These are phyloP conservation scores for Colletes latitarsis DNA, from an alignment of 1,140 invertebrate genomes.

Conservation along the genomic window DNA sequence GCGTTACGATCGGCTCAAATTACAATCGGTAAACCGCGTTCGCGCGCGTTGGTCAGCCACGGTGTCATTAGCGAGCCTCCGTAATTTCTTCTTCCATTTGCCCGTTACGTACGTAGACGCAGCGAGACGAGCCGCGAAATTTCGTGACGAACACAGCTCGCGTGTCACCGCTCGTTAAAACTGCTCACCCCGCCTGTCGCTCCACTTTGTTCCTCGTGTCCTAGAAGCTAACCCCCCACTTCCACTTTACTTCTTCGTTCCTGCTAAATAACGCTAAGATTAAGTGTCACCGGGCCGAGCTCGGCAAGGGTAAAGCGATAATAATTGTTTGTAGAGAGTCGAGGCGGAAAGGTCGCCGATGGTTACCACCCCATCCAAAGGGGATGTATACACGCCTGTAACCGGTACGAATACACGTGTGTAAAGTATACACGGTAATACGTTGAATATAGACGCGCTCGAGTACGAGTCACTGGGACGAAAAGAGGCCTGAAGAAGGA, in stretches of 20 bases:
- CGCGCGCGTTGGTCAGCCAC: neutral
- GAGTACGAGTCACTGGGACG: constrained; percentile 19
- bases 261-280: constrained; percentile 67
- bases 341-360: constrained; percentile 53
- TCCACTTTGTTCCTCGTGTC: neutral
- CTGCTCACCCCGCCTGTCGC: neutral
- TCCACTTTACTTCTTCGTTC: neutral
- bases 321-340: constrained; percentile 69
- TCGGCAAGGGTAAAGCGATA: constrained; percentile 71
- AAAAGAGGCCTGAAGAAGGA: constrained; percentile 21
- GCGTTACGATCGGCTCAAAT: constrained; percentile 5
- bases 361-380: constrained; percentile 34
- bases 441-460: constrained; percentile 5
- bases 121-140: constrained; percentile 9
- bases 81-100: constrained; percentile 43
- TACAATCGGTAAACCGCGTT: neutral
- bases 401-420: constrained; percentile 7
- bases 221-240: neutral
- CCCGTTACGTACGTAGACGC: neutral
- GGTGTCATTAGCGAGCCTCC: constrained; percentile 8
- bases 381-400: constrained; percentile 21
- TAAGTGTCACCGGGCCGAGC: constrained; percentile 67
- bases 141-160: constrained; percentile 27
- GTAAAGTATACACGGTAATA: neutral
- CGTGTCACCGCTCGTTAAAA: constrained; percentile 44